Evolutionary conservation across 1,140 invertebrate genomes (phyloP).

Genomic region (Zaprionus vittiger): DNA sequence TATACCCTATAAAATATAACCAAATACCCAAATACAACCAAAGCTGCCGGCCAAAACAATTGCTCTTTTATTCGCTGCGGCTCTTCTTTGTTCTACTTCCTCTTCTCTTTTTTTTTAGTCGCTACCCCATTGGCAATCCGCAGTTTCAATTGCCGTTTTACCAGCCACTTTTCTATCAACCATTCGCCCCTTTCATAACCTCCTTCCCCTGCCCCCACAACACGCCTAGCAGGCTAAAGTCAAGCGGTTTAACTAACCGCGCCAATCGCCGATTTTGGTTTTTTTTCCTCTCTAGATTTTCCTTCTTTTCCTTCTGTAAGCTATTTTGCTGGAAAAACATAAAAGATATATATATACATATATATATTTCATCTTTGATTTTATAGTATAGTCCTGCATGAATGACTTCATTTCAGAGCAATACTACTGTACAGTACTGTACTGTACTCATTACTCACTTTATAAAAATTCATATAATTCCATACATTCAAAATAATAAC

Average conservation of each 20-base stretch:
- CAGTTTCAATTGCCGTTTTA: slow-evolving; percentile 23
- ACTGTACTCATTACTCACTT: too few species aligned
- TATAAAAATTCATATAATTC: too few species aligned
- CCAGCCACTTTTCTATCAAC: slow-evolving; percentile 13
- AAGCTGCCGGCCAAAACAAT: slow-evolving; percentile 1
- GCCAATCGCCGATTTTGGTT: not conserved
- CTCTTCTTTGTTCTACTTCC: not conserved
- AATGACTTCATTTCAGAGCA: too few species aligned
- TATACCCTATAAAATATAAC: not conserved
- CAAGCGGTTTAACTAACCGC: slow-evolving; percentile 29
- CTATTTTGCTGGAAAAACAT: not conserved
- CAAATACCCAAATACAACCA: slow-evolving; percentile 4
- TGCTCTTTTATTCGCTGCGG: not conserved
- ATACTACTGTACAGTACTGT: too few species aligned
- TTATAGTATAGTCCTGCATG: not conserved
- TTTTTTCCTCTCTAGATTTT: not conserved
- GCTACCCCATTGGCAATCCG: not conserved
- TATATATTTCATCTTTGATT: not conserved
- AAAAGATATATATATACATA: not conserved
- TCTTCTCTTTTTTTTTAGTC: not conserved
- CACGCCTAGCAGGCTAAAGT: slow-evolving; percentile 17
- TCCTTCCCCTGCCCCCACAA: not conserved
- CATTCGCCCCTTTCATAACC: slow-evolving; percentile 3
- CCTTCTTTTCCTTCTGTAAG: too few species aligned
- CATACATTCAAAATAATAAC: too few species aligned